These are phyloP conservation scores for Trachelus iudaicus DNA, from an alignment of 2,888 invertebrate species.

Conservation along the genomic window DNA sequence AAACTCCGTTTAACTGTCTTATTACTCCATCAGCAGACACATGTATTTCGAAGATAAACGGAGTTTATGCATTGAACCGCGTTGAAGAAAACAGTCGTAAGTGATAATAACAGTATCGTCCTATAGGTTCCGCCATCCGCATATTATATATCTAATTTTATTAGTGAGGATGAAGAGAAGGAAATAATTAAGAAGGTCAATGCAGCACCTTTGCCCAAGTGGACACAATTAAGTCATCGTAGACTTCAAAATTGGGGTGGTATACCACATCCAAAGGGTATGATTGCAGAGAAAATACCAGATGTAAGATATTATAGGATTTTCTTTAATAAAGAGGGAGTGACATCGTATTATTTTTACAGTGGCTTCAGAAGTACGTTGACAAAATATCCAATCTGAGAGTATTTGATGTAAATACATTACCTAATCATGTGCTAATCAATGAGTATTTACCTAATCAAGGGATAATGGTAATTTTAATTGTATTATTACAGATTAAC, in stretches of 20 bases:
- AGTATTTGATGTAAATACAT: constrained; percentile 75
- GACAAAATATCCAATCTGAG: constrained; percentile 76
- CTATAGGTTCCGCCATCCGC: constrained; percentile 72
- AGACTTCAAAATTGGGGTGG: constrained; percentile 99
- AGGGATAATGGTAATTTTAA: constrained; percentile 84
- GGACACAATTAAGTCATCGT: constrained; percentile 92
- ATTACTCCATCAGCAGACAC: too few species aligned
- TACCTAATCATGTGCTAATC: constrained; percentile 91
- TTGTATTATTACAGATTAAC: neutral
- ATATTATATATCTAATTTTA: constrained; percentile 89
- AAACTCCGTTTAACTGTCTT: too few species aligned
- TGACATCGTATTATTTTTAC: constrained; percentile 27
- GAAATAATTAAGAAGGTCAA: constrained; percentile 80
- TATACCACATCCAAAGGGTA: constrained; percentile 90
- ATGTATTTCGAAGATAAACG: too few species aligned
- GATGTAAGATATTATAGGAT: constrained; percentile 46
- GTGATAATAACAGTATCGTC: neutral
- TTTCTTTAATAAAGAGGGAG: neutral
- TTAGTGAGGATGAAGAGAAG: constrained; percentile 79
- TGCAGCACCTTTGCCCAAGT: constrained; percentile 89
- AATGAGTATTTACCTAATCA: constrained; percentile 95
- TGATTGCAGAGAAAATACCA: constrained; percentile 92
- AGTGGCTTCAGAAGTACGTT: constrained; percentile 83
- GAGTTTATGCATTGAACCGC: too few species aligned
- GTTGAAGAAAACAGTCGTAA: too few species aligned